phyloP scores from a whole-genome alignment of 1,140 invertebrate genomes.

The Pararge aegeria region DNA sequence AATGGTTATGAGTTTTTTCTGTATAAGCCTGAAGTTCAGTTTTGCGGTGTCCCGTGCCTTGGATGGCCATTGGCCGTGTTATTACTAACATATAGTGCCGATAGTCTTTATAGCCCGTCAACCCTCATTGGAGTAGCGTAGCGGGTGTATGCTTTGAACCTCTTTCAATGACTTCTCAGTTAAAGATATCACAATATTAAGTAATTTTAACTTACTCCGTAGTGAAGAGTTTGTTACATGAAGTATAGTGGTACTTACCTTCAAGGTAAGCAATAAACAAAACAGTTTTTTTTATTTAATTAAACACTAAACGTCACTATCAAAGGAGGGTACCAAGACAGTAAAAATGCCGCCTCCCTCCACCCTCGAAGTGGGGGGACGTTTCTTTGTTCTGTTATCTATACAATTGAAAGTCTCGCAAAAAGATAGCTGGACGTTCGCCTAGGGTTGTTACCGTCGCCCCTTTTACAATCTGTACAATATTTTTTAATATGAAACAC shows the following conservation, averaged over 20 bases:
- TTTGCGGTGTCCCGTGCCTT: too few relatives aligned
- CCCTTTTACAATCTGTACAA: conserved; percentile 15
- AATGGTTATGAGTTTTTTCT: too few relatives aligned
- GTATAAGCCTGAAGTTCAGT: too few relatives aligned
- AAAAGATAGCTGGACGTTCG: conserved; percentile 71
- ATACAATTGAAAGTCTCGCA: conserved; percentile 75
- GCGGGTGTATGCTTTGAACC: too few relatives aligned
- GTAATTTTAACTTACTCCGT: too few relatives aligned
- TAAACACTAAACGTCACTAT: conserved; percentile 53
- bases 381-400: conserved; percentile 77
- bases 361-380: conserved; percentile 34
- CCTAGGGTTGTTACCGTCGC: conserved; percentile 34
- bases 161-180: too few relatives aligned
- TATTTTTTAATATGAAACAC: not conserved
- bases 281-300: conserved; percentile 50
- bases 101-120: too few relatives aligned
- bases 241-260: not conserved
- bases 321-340: conserved; percentile 56
- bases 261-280: not conserved
- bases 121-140: too few relatives aligned
- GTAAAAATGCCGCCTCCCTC: conserved; percentile 61
- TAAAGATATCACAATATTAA: too few relatives aligned
- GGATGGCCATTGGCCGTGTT: too few relatives aligned
- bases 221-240: too few relatives aligned
- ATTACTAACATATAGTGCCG: too few relatives aligned